phyloP scores from a whole-genome alignment of 2,797 vertebrate species.

The Muscicapa striata region DNA sequence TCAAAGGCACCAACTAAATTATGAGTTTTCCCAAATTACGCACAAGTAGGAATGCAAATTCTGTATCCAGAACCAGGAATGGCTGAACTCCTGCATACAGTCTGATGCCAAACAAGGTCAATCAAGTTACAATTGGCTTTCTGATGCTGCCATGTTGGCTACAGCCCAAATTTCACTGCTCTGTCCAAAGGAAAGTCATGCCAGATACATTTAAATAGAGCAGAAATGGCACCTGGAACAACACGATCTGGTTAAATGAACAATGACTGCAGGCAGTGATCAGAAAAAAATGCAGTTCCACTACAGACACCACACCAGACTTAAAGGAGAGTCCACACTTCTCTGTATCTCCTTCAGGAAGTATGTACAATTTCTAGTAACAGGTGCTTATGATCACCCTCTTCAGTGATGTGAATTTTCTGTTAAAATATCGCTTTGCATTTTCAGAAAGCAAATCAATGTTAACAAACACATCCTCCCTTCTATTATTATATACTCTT shows the following conservation, averaged over 20 bases:
- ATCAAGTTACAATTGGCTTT: slow-evolving; percentile 17
- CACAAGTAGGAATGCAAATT: neutral
- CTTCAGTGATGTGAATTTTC: neutral
- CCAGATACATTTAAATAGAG: neutral
- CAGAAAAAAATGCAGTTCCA: neutral
- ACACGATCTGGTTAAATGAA: neutral
- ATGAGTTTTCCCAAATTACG: neutral
- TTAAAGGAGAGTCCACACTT: neutral
- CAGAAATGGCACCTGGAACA: slow-evolving; percentile 8
- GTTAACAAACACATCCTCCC: neutral
- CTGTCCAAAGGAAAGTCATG: neutral
- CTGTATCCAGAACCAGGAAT: neutral
- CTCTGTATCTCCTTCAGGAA: neutral
- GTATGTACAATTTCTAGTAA: neutral
- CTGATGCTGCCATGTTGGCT: neutral
- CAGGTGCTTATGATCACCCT: neutral
- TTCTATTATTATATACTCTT: neutral
- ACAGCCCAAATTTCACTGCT: neutral
- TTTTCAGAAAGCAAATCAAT: neutral
- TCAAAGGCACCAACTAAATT: neutral
- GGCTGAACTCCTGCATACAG: neutral
- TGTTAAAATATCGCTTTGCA: neutral
- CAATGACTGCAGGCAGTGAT: neutral
- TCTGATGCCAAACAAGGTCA: slow-evolving; percentile 15
- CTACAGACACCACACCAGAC: neutral